Evolutionary conservation across 2,888 invertebrate species (phyloP).

Genomic region (Trissolcus japonicus): DNA sequence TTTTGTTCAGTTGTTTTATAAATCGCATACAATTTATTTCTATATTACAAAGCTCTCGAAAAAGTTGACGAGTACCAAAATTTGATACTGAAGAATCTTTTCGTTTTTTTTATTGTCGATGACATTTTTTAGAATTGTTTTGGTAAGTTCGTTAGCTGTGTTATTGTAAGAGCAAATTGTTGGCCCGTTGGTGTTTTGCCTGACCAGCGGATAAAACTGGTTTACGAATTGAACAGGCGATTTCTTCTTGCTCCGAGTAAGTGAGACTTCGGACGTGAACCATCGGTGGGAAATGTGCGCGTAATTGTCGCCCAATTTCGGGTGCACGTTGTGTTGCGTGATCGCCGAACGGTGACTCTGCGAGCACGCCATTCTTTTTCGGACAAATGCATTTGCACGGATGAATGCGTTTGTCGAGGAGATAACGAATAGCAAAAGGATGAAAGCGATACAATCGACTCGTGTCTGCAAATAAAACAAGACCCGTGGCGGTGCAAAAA

Average conservation of each 20-base stretch:
- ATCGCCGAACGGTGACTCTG: slow-evolving; percentile 27
- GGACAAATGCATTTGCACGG: slow-evolving; percentile 48
- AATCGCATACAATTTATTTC: not conserved
- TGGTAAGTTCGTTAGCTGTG: slow-evolving; percentile 32
- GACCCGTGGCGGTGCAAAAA: slow-evolving; percentile 13
- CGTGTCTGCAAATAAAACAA: slow-evolving; percentile 31
- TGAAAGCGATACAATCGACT: slow-evolving; percentile 54
- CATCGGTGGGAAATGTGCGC: not conserved
- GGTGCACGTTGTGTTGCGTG: slow-evolving; percentile 10
- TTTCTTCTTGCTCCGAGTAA: slow-evolving; percentile 16
- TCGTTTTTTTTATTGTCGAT: too few species aligned
- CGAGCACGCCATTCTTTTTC: slow-evolving; percentile 42
- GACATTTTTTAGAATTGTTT: too few species aligned
- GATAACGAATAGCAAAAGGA: slow-evolving; percentile 53
- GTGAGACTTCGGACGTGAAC: slow-evolving; percentile 1
- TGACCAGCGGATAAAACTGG: slow-evolving; percentile 34
- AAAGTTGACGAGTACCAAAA: not conserved
- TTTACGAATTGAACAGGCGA: slow-evolving; percentile 11
- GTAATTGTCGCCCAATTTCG: slow-evolving; percentile 38
- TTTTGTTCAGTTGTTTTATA: not conserved
- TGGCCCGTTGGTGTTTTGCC: slow-evolving; percentile 19
- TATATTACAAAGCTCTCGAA: not conserved
- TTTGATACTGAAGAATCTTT: too few species aligned
- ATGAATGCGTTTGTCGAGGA: slow-evolving; percentile 49
- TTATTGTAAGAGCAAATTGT: slow-evolving; percentile 7